Evolutionary conservation across 37 sponge, comb jelly and placozoan genomes (phyloP).

Genomic region (Dysidea cf. avara): DNA sequence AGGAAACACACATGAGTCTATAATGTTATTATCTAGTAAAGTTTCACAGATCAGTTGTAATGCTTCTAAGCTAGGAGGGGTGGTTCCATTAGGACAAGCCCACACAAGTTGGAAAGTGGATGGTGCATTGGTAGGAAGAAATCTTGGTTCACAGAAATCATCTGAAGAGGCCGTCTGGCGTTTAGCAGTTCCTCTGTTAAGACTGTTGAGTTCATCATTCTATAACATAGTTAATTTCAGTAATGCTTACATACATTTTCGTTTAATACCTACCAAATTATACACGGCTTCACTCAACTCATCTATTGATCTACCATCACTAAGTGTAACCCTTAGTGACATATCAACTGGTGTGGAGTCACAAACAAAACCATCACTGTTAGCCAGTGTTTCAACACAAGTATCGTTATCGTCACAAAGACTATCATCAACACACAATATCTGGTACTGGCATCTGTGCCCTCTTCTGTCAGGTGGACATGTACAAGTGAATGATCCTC

Average conservation of each 20-base stretch:
- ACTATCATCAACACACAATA: constrained; percentile 20
- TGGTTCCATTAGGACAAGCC: constrained; percentile 67
- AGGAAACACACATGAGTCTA: constrained; percentile 38
- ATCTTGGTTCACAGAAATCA: constrained; percentile 16
- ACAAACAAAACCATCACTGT: constrained; percentile 42
- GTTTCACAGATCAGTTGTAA: constrained; percentile 34
- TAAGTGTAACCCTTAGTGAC: no score
- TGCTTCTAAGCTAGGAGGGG: constrained; percentile 20
- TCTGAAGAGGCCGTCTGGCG: neutral
- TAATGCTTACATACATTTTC: neutral
- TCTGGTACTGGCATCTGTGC: constrained; percentile 41
- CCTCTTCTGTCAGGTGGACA: constrained; percentile 53
- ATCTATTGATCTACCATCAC: neutral
- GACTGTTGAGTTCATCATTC: neutral
- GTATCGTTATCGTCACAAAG: constrained; percentile 26
- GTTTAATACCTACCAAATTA: no score
- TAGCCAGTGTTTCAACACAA: constrained; percentile 52
- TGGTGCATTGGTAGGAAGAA: neutral
- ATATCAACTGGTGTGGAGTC: neutral
- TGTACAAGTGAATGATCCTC: constrained; percentile 51
- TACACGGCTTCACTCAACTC: neutral
- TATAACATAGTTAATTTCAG: neutral
- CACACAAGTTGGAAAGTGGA: constrained; percentile 37
- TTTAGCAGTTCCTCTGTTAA: neutral
- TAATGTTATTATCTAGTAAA: constrained; percentile 9